Evolutionary conservation across 2,888 invertebrate genomes (phyloP).

Genomic region (Brenthis daphne): DNA sequence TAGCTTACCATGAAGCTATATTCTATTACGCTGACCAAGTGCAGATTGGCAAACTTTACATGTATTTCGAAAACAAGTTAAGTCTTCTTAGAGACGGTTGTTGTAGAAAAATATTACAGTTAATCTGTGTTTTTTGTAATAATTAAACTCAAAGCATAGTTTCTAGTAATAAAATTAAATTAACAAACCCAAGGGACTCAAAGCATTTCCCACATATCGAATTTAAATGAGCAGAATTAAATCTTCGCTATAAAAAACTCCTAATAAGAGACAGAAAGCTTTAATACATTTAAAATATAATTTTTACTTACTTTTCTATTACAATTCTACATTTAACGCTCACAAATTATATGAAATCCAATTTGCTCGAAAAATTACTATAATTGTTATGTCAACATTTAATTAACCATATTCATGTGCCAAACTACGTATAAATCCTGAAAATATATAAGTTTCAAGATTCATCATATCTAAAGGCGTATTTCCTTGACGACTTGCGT

Average conservation of each 20-base stretch:
- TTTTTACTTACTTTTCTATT: conserved; percentile 30
- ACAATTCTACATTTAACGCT: conserved; percentile 37
- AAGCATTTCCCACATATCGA: neutral
- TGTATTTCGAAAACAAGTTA: no score
- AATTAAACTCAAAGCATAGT: no score
- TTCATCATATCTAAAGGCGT: conserved; percentile 9
- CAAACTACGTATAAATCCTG: conserved; percentile 17
- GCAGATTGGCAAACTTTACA: no score
- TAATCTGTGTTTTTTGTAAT: no score
- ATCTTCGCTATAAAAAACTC: conserved; percentile 4
- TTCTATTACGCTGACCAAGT: no score
- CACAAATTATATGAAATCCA: conserved; percentile 38
- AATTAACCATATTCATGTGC: conserved; percentile 43
- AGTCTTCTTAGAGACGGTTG: no score
- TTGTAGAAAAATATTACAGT: no score
- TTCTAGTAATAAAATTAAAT: neutral
- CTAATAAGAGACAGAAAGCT: neutral
- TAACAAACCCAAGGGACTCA: neutral
- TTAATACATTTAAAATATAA: conserved; percentile 33
- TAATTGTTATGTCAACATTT: conserved; percentile 44
- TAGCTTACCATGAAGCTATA: no score
- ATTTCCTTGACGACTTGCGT: conserved; percentile 26
- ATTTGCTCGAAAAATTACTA: conserved; percentile 37
- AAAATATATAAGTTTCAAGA: conserved; percentile 32
- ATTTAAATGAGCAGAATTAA: conserved; percentile 4